Base-by-base conservation (phyloP, 2,113 vertebrate genomes). In the Hymenochirus boettgeri region DNA sequence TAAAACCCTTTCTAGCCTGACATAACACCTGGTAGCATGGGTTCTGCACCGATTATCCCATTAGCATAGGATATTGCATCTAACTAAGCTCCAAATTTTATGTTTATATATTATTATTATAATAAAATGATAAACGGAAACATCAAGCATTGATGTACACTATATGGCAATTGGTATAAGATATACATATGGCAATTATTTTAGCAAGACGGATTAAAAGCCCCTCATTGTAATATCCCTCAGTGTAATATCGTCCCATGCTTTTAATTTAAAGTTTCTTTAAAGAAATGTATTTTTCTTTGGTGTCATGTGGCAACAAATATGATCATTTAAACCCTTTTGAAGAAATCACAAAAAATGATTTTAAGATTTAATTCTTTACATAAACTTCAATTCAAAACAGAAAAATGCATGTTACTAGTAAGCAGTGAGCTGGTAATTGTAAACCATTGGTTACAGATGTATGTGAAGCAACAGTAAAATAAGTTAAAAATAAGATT, bases 241-340 rank as follows among this genome's bases (percentile, higher is more conserved):
- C n/a, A n/a, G n/a, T n/a, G n/a, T n/a, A n/a, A n/a, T 70, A 46
- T 42, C 77, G 71, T 79, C 77, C 82, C 76, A 77, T 80, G 57
- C 72, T 77, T 76, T 73, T 71, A 73, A 82, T 80, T 79, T 76
- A 74, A 70, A 77, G 76, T 72, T 50, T 50, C 62, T 76, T 80
- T 78, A 77, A 70, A 29, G 48, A 63, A 35, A 66, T 78, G 79
- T 83, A n/a, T 27, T 19, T 71, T 83, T 83, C 79, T 69, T n/a
- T 69, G 73, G 62, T 54, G 72, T 71, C 70, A 72, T 35, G 29
- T 71, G 63, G 75, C 48, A 79, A 65, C 42, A 55, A 74, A 76
- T 69, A 70, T 42, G 35, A 71, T 79, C 45, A 51, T 80, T 77
- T 74, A 71, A 77, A 64, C 65, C 83, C 76, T 64, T 70, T 31